Evolutionary conservation across 2,113 vertebrate genomes (phyloP).

Genomic region (Nyctereutes procyonoides): DNA sequence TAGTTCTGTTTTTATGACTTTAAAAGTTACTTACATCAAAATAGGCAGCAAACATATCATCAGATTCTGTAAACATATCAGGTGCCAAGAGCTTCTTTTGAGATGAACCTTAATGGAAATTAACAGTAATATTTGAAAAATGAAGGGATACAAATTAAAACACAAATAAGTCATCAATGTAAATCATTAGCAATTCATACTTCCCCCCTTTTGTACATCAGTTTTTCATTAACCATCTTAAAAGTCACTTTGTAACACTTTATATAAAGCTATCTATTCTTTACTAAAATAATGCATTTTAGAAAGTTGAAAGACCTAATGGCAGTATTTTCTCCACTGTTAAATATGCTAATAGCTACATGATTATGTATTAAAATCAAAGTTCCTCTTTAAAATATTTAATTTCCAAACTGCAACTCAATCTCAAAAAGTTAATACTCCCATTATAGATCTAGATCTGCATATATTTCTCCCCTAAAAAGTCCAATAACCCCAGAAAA

Average conservation of each 20-base stretch:
- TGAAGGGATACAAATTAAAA: neutral
- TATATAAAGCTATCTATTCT: neutral
- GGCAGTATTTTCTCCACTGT: neutral
- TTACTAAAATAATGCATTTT: neutral
- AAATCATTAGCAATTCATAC: neutral
- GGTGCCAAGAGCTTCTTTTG: slow-evolving; percentile 97
- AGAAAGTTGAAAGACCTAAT: neutral
- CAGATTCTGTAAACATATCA: slow-evolving; percentile 99
- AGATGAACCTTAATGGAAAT: slow-evolving; percentile 91
- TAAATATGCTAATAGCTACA: neutral
- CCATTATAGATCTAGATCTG: neutral
- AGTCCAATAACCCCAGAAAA: neutral
- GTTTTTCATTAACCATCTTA: neutral
- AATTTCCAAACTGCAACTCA: neutral
- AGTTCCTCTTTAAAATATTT: neutral
- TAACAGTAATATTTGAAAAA: slow-evolving; percentile 71
- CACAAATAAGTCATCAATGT: neutral
- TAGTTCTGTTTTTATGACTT: neutral
- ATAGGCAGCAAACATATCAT: slow-evolving; percentile 98
- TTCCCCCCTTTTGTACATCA: neutral
- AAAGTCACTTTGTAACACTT: neutral
- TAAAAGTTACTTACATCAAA: slow-evolving; percentile 94
- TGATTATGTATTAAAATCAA: slow-evolving; percentile 37
- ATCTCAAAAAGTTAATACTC: neutral
- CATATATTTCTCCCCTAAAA: neutral